phyloP scores from a whole-genome alignment of 2,113 vertebrate species.

The Pelecanus crispus region DNA sequence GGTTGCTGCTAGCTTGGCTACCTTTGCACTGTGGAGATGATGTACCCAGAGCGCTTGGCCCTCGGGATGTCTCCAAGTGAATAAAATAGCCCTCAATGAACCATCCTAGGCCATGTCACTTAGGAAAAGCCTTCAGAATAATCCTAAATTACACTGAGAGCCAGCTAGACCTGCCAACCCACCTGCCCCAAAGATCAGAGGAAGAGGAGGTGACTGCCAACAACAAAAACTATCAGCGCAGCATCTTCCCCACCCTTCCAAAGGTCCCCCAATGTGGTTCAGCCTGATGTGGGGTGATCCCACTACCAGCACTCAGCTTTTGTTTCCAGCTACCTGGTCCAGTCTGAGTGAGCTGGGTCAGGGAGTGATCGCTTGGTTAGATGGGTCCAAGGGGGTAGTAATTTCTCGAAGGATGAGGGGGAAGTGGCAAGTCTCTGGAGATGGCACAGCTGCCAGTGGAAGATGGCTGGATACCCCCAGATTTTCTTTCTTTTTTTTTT shows the following conservation, averaged over 20 bases:
- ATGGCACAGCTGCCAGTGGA: background rate
- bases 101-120: background rate
- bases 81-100: background rate
- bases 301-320: background rate
- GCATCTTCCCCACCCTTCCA: background rate
- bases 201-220: background rate
- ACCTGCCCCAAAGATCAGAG: background rate
- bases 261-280: background rate
- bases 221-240: background rate
- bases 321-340: background rate
- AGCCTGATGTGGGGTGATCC: rapidly evolving
- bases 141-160: background rate
- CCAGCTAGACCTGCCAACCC: background rate
- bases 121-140: background rate
- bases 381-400: background rate
- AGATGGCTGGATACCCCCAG: background rate
- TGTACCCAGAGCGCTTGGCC: background rate
- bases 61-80: background rate
- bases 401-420: background rate
- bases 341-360: background rate
- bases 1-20: background rate
- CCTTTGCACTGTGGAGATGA: background rate
- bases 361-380: background rate
- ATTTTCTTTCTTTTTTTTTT: background rate
- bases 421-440: background rate